A percentile compares a stretch with the other conserved stretches of the same genome.
These are phyloP conservation scores for Ahaetulla prasina DNA, from an alignment of 2,113 vertebrate species.

Conservation along the genomic window DNA sequence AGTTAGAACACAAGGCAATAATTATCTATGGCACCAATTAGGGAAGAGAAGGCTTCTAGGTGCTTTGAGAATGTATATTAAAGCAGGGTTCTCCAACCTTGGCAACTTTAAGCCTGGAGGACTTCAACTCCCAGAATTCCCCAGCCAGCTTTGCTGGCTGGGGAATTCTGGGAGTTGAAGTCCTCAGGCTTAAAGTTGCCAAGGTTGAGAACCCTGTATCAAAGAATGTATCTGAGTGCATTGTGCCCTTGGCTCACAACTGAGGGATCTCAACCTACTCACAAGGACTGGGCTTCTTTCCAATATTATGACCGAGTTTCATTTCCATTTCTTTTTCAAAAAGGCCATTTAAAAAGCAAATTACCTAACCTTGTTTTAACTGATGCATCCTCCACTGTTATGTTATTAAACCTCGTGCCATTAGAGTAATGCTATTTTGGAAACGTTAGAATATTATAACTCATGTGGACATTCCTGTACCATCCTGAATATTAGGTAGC, in stretches of 20 bases:
- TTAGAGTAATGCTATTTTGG: not conserved
- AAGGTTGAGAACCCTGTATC: too few species aligned
- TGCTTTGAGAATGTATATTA: not conserved
- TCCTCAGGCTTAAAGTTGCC: too few species aligned
- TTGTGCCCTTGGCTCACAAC: not conserved
- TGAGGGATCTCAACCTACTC: not conserved
- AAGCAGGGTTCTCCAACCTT: too few species aligned
- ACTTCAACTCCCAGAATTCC: too few species aligned
- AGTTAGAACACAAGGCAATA: not conserved
- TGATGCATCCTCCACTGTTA: not conserved
- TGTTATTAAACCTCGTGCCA: not conserved
- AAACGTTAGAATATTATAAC: not conserved
- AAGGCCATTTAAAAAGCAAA: not conserved
- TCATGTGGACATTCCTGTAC: not conserved
- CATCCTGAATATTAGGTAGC: not conserved
- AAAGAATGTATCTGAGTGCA: not conserved
- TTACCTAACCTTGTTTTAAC: not conserved
- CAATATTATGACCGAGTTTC: not conserved
- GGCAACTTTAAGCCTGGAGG: too few species aligned
- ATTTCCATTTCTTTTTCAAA: not conserved
- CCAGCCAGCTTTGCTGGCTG: too few species aligned
- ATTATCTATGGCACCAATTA: not conserved
- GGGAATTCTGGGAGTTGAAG: too few species aligned
- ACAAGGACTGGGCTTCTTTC: not conserved
- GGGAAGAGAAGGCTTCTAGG: too few species aligned